Evolutionary conservation across 2,888 invertebrate genomes (phyloP).

Genomic region (Phorcus lineatus): DNA sequence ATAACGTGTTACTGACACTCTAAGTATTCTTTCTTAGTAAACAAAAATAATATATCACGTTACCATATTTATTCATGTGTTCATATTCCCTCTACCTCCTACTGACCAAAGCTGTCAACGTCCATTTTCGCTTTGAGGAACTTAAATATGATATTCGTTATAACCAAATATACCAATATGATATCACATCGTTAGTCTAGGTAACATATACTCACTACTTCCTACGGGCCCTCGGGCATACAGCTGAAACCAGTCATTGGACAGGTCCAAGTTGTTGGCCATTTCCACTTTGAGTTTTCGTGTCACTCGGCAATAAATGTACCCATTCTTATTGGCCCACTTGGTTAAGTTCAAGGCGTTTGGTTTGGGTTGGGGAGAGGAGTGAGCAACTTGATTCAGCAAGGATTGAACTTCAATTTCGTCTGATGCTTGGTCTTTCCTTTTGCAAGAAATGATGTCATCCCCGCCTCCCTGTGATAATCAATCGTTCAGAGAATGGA

Average conservation of each 20-base stretch:
- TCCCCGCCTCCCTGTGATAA: conserved; percentile 45
- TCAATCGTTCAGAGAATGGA: not conserved
- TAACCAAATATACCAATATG: no score
- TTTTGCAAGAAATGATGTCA: conserved; percentile 42
- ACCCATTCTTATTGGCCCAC: conserved; percentile 34
- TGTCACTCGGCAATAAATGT: conserved; percentile 44
- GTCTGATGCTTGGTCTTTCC: conserved; percentile 16
- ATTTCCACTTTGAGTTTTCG: conserved; percentile 33
- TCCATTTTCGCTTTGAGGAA: no score
- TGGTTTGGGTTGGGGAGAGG: conserved; percentile 34
- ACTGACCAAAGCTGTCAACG: no score
- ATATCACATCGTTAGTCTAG: no score
- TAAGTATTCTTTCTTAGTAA: no score
- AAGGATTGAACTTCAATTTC: conserved; percentile 30
- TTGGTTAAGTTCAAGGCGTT: conserved; percentile 31
- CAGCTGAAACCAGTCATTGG: conserved; percentile 50
- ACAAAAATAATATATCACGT: no score
- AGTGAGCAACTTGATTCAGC: conserved; percentile 33
- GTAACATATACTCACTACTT: conserved; percentile 38
- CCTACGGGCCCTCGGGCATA: conserved; percentile 45
- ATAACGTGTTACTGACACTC: no score
- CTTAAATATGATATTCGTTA: no score
- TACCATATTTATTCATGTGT: no score
- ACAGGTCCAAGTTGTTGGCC: conserved; percentile 39
- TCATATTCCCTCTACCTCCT: no score